These are phyloP conservation scores for Ditula angustiorana DNA, from an alignment of 2,888 invertebrate genomes.

Conservation along the genomic window DNA sequence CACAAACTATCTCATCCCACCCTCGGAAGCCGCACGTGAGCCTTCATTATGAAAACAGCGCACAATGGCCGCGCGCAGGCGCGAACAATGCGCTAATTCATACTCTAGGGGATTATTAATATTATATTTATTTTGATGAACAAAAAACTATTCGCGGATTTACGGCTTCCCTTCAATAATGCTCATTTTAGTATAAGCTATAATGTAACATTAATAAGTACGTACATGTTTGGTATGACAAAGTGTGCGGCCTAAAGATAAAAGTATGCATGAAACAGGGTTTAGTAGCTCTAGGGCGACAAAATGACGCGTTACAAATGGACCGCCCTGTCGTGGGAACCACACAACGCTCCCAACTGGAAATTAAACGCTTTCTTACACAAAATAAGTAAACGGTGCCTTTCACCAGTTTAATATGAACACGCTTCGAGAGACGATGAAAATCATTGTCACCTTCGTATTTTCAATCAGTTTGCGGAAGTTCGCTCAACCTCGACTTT, in stretches of 20 bases:
- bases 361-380: not conserved
- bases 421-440: not conserved
- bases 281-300: not conserved
- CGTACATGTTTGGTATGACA: not conserved
- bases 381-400: not conserved
- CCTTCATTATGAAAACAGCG: slow-evolving; percentile 24
- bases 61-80: not conserved
- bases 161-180: slow-evolving; percentile 27
- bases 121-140: slow-evolving; percentile 36
- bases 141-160: slow-evolving; percentile 18
- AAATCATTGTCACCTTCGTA: not conserved
- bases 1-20: not conserved
- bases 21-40: not conserved
- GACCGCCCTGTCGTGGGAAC: not conserved
- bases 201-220: not conserved
- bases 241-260: not conserved
- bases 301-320: not conserved
- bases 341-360: not conserved
- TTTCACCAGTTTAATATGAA: not conserved
- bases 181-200: not conserved
- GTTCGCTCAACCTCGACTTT: slow-evolving; percentile 16
- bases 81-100: slow-evolving; percentile 24
- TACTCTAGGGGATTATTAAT: slow-evolving; percentile 36
- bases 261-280: not conserved
- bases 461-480: slow-evolving; percentile 27